A percentile compares a stretch with the other conserved stretches of the same genome.
Conservation (phyloP, 2,113 vertebrate species). For the Cynocephalus volans region DNA sequence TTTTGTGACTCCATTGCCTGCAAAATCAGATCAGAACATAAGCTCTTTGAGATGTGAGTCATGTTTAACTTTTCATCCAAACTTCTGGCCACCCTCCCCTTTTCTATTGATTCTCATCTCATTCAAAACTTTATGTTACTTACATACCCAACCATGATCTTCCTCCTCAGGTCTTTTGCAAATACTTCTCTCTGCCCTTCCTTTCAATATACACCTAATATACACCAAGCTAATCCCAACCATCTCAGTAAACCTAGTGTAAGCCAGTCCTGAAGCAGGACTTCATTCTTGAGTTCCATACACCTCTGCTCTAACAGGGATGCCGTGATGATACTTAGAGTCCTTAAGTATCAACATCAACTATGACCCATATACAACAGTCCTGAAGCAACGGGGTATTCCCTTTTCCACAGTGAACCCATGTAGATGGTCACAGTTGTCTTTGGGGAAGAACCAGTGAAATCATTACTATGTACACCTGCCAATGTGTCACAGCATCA, state of each 20-base stretch:
- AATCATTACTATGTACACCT: not conserved
- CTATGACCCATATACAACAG: not conserved
- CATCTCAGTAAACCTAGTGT: not conserved
- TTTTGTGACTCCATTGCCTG: not conserved
- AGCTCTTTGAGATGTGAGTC: rapidly evolving
- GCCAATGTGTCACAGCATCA: too few species aligned
- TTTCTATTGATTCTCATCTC: not conserved
- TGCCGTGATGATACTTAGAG: not conserved
- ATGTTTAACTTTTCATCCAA: not conserved
- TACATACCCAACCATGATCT: not conserved
- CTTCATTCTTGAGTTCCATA: not conserved
- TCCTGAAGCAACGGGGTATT: too few species aligned
- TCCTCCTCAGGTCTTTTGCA: not conserved
- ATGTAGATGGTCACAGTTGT: not conserved
- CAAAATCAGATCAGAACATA: not conserved
- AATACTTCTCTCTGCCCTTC: not conserved
- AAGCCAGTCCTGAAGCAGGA: not conserved
- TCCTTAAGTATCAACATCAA: not conserved
- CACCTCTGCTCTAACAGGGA: not conserved
- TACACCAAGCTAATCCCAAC: not conserved
- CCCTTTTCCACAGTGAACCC: not conserved
- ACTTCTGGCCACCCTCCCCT: not conserved
- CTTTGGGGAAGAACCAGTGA: not conserved
- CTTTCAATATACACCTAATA: not conserved
- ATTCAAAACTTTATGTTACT: not conserved